Evolutionary conservation across 2,888 invertebrate species (phyloP), one percentile per base, ranked within the genome.

Genomic region (Caenorhabditis imperialis): DNA sequence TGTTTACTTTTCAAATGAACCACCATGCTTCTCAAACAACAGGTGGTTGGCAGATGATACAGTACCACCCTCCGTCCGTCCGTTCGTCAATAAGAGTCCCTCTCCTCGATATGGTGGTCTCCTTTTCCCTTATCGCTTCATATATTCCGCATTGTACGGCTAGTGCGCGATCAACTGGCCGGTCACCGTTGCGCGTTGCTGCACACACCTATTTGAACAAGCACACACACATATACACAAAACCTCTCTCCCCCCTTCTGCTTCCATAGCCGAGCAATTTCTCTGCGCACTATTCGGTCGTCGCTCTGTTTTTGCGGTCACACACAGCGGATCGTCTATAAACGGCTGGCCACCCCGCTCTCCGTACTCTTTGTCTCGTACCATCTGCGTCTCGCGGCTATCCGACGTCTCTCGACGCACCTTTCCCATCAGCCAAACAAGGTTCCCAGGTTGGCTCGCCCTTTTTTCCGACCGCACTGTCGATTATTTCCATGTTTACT

Each of bases 171-270:
- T 67, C 57, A 57, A 35, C 45, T 38, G 58, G 58, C 69, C 58
- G 69, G 69, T 69, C 69, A 60, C 53, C 60, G 69, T 69, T 69
- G 69, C 69, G 69, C 60, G 58, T 69, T 69, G 69, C 69, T 62
- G 61, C 71, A 61, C 65, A 65, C 65, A 73, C 73, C 73, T 73
- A 73, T 73, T 73, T 73, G 65, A 73, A 73, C 73, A 73, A 73
- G 73, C 73, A 72, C 72, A 65, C 73, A 65, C 65, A 61, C 54
- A 62, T 37, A 38, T 42, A 61, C 38, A 65, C 55, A 57, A 50
- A 60, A 60, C 58, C 58, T 54, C 60, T 69, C 54, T 45, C 30
- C 37, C 30, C 8, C 27, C 23, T 27, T 16, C 18, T 30, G 25
- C 50, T 61, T 51, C 33, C 51, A 42, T 61, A 40, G 42, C 62